phyloP scores from a whole-genome alignment of 2,797 vertebrate genomes.

The Hypotaenidia okinawae region DNA sequence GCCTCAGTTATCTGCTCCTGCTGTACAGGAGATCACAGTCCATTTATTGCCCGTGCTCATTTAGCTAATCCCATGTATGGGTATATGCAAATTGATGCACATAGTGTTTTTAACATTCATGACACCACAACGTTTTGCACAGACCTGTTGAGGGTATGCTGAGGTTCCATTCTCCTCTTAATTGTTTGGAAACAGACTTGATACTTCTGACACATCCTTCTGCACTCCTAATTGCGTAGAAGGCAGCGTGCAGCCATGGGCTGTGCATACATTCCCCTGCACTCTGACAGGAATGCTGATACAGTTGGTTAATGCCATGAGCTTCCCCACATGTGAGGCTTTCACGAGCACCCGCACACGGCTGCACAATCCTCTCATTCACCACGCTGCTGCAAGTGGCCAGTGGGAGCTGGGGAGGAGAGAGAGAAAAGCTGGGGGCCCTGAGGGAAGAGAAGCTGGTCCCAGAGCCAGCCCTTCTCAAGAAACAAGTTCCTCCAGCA shows the following conservation, averaged over 20 bases:
- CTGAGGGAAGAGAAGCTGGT: not conserved
- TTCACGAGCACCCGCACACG: not conserved
- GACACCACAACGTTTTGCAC: not conserved
- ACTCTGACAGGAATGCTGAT: not conserved
- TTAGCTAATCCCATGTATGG: not conserved
- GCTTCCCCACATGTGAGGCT: not conserved
- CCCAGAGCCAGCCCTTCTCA: not conserved
- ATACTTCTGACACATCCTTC: not conserved
- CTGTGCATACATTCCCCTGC: not conserved
- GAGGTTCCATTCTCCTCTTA: not conserved
- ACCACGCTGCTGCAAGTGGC: not conserved
- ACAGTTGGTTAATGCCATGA: not conserved
- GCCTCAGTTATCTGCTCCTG: fast-evolving
- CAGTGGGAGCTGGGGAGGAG: not conserved
- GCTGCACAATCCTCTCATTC: fast-evolving
- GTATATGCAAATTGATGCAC: not conserved
- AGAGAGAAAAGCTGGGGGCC: not conserved
- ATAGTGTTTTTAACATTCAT: not conserved
- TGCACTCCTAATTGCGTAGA: not conserved
- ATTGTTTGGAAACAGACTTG: conserved; percentile 6
- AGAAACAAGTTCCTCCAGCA: not conserved
- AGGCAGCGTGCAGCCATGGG: not conserved
- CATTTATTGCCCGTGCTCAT: fast-evolving
- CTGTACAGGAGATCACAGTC: not conserved
- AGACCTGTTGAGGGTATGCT: not conserved